Evolutionary conservation across 2,797 vertebrate species (phyloP).

Genomic region (Chrysocyon brachyurus): DNA sequence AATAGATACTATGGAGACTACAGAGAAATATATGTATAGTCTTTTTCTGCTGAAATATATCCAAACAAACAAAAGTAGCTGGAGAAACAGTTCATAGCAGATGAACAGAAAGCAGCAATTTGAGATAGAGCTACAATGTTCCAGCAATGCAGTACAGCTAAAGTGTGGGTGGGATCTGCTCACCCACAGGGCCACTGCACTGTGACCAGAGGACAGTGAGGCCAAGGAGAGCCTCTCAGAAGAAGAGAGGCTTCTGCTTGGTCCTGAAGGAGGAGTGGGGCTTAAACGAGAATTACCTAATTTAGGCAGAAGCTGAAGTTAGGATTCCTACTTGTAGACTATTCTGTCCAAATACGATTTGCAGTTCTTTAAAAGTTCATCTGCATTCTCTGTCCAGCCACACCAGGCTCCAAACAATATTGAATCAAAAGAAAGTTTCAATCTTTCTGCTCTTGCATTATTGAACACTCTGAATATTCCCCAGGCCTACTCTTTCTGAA

Average conservation of each 20-base stretch:
- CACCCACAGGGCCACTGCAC: too few relatives aligned
- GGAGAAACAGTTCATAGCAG: background rate
- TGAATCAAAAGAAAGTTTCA: constrained; percentile 73
- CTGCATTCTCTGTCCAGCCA: constrained; percentile 74
- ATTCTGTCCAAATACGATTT: background rate
- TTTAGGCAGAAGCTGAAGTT: constrained; percentile 56
- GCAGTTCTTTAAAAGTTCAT: constrained; percentile 74
- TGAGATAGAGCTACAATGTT: background rate
- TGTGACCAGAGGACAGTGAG: background rate
- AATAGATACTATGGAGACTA: background rate
- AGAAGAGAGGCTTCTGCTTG: background rate
- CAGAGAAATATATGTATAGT: background rate
- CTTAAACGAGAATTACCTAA: constrained; percentile 54
- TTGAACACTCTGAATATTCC: constrained; percentile 74
- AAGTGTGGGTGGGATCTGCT: background rate
- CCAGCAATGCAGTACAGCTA: background rate
- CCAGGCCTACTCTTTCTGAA: constrained; percentile 78
- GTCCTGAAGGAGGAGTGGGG: background rate
- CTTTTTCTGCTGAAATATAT: background rate
- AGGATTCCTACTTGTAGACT: constrained; percentile 44
- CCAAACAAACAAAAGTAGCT: background rate
- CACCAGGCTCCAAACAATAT: constrained; percentile 63
- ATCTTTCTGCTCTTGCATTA: constrained; percentile 78
- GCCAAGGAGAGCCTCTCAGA: background rate
- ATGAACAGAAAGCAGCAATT: background rate